Conservation (phyloP, 2,888 invertebrate genomes). For the Heliconius ethilla region DNA sequence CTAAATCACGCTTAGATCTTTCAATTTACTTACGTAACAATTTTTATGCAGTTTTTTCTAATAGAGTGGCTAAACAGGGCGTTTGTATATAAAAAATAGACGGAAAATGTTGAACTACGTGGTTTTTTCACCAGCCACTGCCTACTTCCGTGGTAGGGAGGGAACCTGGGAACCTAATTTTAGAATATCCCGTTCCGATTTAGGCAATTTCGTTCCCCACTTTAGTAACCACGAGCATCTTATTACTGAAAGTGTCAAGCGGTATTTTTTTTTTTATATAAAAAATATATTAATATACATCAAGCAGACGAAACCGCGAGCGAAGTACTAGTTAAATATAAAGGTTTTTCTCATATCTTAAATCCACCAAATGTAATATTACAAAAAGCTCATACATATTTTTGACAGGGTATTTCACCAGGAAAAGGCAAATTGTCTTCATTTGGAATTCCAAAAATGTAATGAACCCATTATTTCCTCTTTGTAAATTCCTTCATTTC, state of each 20-base stretch:
- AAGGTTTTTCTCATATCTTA: background rate
- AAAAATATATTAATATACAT: background rate
- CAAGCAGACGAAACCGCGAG: background rate
- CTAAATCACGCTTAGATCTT: too few species aligned
- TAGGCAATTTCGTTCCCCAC: too few species aligned
- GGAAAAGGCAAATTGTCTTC: conserved; percentile 25
- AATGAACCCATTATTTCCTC: conserved; percentile 26
- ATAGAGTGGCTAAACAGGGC: too few species aligned
- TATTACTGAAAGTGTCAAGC: background rate
- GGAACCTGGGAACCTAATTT: too few species aligned
- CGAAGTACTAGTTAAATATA: background rate
- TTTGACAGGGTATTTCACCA: background rate
- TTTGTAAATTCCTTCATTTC: conserved; percentile 12
- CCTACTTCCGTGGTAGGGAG: too few species aligned
- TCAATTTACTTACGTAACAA: too few species aligned
- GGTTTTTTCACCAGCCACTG: too few species aligned
- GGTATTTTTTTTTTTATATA: background rate
- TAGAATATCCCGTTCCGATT: too few species aligned
- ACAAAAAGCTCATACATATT: conserved; percentile 8
- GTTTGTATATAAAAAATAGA: too few species aligned
- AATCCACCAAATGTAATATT: conserved; percentile 7
- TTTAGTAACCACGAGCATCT: too few species aligned
- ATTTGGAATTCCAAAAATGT: conserved; percentile 27
- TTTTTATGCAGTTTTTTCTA: too few species aligned
- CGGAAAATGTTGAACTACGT: too few species aligned